Evolutionary conservation across 2,113 vertebrate species (phyloP), one percentile per base, ranked within the genome.

Genomic region (Hydrochoerus hydrochaeris): DNA sequence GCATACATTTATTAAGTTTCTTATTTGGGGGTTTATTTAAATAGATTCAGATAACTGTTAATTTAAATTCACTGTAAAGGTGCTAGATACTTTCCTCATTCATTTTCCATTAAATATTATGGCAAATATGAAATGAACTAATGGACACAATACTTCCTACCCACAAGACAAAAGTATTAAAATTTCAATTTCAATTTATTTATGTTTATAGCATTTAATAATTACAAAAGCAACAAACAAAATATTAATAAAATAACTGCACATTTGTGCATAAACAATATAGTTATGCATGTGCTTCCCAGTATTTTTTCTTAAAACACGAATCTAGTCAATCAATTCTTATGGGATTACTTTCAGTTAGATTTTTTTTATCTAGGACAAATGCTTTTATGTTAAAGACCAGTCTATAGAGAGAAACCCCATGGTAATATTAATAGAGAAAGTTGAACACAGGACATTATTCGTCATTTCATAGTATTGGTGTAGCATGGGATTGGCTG

Each of bases 321-420:
- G 93, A n/a, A 52, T 84, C 14, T 85, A 88, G 52, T 69, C 75
- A 95, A 67, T 90, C 35, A 67, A 32, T 80, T 95, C 20, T 84
- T 80, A 96, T 24, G 63, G 87, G 65, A 91, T 77, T 88, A 80
- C 16, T 84, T 86, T 91, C 32, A 62, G 75, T 85, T 81, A 62
- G 62, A 96, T 62, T 94, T 97, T 94, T 97, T 16, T 97, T 63
- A 54, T 60, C 85, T 87, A 60, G 19, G 30, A 69, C 58, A 95
- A 94, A 19, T 86, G 41, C 81, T 11, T 85, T 54, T 77, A 81
- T 67, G 7, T 84, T 62, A 81, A 54, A 69, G 26, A 22, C 12
- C 67, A 69, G 46, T 90, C 44, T 62, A 54, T 28, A 91, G 49
- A 90, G 44, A 90, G 46, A 87, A 86, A 32, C 1, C 4, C 75